Percentiles rank a stretch among this genome's conserved stretches.
Conservation (phyloP, 2,888 invertebrate genomes). For the Drosophila flavopinicola region DNA sequence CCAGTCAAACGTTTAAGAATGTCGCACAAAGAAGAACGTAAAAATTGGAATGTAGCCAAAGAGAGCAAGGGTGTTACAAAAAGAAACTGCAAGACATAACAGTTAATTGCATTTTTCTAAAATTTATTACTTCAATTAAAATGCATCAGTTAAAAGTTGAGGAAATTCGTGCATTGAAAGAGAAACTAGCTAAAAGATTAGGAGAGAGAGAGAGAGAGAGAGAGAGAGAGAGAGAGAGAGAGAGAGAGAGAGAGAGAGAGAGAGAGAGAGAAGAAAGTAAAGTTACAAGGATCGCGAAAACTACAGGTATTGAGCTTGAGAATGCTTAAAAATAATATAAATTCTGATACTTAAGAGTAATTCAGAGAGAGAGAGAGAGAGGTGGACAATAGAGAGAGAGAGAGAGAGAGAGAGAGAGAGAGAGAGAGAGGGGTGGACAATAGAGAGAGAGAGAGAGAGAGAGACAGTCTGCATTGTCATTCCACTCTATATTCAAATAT, state of each 20-base stretch:
- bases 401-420: background rate
- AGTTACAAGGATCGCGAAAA: too few species aligned
- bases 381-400: background rate
- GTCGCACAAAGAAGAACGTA: background rate
- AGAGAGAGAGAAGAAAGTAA: too few species aligned
- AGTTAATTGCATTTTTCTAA: background rate
- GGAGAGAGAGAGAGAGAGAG: background rate
- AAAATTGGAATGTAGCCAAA: background rate
- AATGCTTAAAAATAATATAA: too few species aligned
- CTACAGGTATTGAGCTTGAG: too few species aligned
- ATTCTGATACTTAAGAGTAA: too few species aligned
- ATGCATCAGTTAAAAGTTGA: background rate
- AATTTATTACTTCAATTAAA: too few species aligned
- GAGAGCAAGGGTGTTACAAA: background rate
- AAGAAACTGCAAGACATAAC: background rate
- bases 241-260: background rate
- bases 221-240: background rate
- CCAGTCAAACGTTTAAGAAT: conserved; percentile 10
- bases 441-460: background rate
- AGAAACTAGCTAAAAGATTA: too few species aligned
- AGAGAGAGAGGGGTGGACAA: background rate
- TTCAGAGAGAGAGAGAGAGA: background rate
- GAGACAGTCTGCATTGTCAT: background rate
- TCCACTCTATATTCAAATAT: too few species aligned
- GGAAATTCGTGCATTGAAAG: too few species aligned